Conservation (phyloP, 2,113 vertebrate species). For the Pseudolaguvia tuberculata region DNA sequence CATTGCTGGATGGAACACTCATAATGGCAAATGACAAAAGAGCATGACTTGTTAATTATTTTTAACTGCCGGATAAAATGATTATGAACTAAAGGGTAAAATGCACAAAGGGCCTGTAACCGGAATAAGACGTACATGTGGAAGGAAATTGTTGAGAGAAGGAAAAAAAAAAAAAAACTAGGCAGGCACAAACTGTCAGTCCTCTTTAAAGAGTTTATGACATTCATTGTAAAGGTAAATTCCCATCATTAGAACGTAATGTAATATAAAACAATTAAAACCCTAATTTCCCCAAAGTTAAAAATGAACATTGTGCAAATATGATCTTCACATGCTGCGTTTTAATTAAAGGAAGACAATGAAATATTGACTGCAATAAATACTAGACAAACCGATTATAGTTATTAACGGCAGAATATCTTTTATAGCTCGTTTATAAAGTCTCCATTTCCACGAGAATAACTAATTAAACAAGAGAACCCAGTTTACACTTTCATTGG, state of each 20-base stretch:
- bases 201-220: not conserved
- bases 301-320: not conserved
- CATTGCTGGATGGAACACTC: constrained; percentile 61
- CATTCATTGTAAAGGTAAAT: not conserved
- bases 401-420: not conserved
- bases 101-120: constrained; percentile 59
- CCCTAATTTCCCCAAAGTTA: constrained; percentile 1
- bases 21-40: constrained; percentile 69
- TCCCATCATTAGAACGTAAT: not conserved
- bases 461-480: constrained; percentile 12
- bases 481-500: not conserved
- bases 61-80: constrained; percentile 73
- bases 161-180: not conserved
- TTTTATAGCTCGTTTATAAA: not conserved
- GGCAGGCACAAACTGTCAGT: too few relatives aligned
- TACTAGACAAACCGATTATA: not conserved
- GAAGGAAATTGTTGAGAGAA: not conserved
- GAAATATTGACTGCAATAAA: constrained; percentile 3
- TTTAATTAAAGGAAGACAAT: constrained; percentile 13
- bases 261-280: not conserved
- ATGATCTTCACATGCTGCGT: not conserved
- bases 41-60: constrained; percentile 75
- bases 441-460: not conserved
- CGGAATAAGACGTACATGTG: constrained; percentile 48
- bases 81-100: constrained; percentile 67